phyloP scores from a whole-genome alignment of 2,797 vertebrate genomes.

The Eulemur coronatus region DNA sequence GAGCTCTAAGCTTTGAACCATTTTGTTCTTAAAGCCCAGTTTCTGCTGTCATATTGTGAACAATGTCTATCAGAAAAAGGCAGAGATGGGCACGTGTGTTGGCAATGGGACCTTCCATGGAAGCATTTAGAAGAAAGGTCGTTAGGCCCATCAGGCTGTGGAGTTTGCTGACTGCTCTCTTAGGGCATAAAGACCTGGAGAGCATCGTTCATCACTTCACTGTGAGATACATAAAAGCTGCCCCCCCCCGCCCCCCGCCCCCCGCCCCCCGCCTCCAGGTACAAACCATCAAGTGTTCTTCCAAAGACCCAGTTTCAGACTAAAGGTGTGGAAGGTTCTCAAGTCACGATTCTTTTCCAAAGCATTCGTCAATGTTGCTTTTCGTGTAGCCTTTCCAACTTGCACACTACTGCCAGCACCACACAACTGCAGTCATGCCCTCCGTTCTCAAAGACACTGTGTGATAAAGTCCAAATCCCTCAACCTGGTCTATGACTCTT shows the following conservation, averaged over 20 bases:
- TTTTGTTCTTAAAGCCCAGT: constrained; percentile 29
- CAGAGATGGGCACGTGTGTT: background rate
- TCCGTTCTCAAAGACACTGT: background rate
- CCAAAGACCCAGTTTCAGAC: background rate
- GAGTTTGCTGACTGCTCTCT: background rate
- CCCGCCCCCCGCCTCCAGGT: background rate
- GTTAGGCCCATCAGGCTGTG: fast-evolving
- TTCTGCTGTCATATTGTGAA: background rate
- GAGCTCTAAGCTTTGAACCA: background rate
- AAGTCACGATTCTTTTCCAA: background rate
- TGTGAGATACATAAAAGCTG: background rate
- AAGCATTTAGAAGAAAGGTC: background rate
- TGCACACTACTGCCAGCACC: background rate
- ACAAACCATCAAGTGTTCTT: background rate
- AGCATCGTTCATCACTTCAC: background rate
- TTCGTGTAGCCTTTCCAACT: background rate
- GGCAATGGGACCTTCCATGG: background rate
- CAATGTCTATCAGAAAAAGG: background rate
- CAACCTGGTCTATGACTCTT: background rate
- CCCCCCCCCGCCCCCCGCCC: too few relatives aligned
- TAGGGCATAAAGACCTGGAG: background rate
- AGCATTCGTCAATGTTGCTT: background rate
- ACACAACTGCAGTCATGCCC: background rate
- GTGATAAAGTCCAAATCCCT: too few relatives aligned
- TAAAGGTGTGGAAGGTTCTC: background rate